Evolutionary conservation across 2,113 vertebrate species (phyloP), one percentile per base, ranked within the genome.

Genomic region (Oreochromis tanganicae): DNA sequence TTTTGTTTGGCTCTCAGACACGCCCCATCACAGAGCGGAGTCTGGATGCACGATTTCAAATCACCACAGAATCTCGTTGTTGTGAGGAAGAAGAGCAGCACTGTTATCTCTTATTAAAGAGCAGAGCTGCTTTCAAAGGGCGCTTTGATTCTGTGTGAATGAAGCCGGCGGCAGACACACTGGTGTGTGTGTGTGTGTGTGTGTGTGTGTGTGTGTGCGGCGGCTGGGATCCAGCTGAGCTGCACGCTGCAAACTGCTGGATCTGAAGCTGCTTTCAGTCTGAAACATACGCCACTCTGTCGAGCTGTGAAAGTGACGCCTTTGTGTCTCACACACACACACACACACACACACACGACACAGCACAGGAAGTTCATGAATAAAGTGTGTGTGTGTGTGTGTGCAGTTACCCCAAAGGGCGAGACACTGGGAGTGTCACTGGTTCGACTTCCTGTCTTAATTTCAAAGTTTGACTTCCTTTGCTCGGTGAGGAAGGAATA

Each of bases 181-280:
- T 80, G 50, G 2, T 54, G 50, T 19, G 48, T 13, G 5, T 43
- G 43, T 1, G 43, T 46, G 2, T 5, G 34, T 34, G 34, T 34
- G 12, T 6, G 5, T 4, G 16, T 1, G 7, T 2, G 6, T 17
- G 6, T 13, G 12, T 7, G 13, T 9, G 46, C 5, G 2, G 3
- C 7, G 6, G 24, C 27, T 29, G 27, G 24, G 9, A 12, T 78
- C 71, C 43, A 5, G 43, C 24, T 78, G 24, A 17, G 43, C 13
- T 0, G 11, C 27, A 1, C 32, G 1, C 24, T 29, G 21, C 68
- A 19, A 52, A 54, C 75, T 24, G 19, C 36, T 6, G 17, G 19
- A 34, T 73, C n/a, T 48, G 68, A 16, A 46, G 68, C 21, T 27
- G 21, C 43, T 48, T 1, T 50, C 36, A 73, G 24, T 27, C 21